Evolutionary conservation across 2,888 invertebrate genomes (phyloP), one percentile per base, ranked within the genome.

Genomic region (Plebejus argus): DNA sequence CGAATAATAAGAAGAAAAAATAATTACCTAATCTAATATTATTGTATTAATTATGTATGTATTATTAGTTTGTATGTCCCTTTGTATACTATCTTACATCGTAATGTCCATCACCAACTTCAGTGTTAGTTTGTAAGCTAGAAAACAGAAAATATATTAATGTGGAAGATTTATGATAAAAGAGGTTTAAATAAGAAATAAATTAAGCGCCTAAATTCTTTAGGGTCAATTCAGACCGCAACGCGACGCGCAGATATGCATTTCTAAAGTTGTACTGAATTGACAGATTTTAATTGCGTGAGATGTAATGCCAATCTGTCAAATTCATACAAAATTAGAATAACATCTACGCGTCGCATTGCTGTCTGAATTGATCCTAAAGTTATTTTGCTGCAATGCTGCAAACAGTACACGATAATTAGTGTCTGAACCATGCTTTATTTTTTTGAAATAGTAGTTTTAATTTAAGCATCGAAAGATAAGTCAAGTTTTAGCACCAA

Each of bases 121-220:
- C 88, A 85, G 83, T 89, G 93, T 94, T 94, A 94, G 93, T 94
- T 90, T 84, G 88, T 84, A 93, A 91, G 91, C 93, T 93, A 93
- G 86, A 93, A 93, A 84, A 87, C 81, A 88, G 85, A 87, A 79
- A 83, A 80, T 81, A 78, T 78, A 83, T 85, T 82, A 85, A 81
- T 82, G 76, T 79, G 81, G 78, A 80, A 81, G 82, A 80, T 78
- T 71, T 78, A 74, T 72, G 75, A 56, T 80, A 81, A 77, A 53
- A 56, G 15, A 49, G 66, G 23, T 61, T 12, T 23, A 23, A 61
- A 4, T 23, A 28, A 28, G 12, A 33, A 28, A 15, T 12, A 28
- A 28, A 28, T 66, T 15, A 5, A 66, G 66, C 28, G 80, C 76
- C 78, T 49, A 80, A 80, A 79, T 80, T 23, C 28, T 28, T 28